Evolutionary conservation across 2,797 vertebrate species (phyloP).

Genomic region (Malacoraja senta): DNA sequence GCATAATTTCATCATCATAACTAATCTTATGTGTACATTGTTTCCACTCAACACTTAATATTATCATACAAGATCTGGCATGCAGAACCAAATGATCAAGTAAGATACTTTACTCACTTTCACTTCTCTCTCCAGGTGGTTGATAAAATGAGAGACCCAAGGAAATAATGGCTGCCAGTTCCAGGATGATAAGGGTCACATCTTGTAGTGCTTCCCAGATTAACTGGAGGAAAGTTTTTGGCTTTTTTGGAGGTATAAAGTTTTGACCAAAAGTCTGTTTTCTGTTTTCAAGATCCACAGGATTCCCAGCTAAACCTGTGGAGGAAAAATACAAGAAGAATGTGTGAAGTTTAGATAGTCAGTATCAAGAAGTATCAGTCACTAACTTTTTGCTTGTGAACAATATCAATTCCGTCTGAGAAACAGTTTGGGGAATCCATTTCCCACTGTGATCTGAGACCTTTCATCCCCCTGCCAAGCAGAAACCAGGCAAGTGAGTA

Average conservation of each 20-base stretch:
- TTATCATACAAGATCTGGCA: neutral
- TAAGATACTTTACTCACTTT: constrained; percentile 61
- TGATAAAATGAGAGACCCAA: constrained; percentile 94
- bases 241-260: constrained; percentile 99
- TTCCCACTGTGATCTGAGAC: neutral
- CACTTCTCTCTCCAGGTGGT: constrained; percentile 77
- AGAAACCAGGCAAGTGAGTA: neutral
- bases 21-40: neutral
- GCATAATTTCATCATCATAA: neutral
- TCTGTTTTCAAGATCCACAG: constrained; percentile 87
- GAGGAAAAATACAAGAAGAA: constrained; percentile 35
- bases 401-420: neutral
- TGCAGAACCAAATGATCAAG: neutral
- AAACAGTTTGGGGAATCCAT: neutral
- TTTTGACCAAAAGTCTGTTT: constrained; percentile 88
- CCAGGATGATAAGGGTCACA: constrained; percentile 95
- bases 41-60: neutral
- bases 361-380: neutral
- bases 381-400: neutral
- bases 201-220: constrained; percentile 98
- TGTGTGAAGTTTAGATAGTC: neutral
- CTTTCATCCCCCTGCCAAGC: too few relatives aligned
- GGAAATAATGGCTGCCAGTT: constrained; percentile 92
- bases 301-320: constrained; percentile 75
- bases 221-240: constrained; percentile 98